Conservation (phyloP, 2,797 vertebrate species). For the Todus mexicanus region DNA sequence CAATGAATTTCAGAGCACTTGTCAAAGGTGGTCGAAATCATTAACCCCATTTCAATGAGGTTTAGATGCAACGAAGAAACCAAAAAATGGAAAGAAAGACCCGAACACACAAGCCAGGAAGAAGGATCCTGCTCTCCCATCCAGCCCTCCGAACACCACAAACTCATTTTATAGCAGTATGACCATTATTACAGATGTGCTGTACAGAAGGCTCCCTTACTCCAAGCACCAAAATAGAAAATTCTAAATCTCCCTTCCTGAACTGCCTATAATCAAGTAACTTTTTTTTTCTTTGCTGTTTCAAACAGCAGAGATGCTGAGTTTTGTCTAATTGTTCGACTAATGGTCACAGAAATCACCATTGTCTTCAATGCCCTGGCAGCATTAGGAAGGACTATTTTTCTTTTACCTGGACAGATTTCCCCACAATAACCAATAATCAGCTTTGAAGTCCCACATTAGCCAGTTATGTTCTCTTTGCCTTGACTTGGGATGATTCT, state of each 20-base stretch:
- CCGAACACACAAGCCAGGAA: accelerated
- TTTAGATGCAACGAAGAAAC: neutral
- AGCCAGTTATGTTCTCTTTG: neutral
- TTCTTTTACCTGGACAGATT: neutral
- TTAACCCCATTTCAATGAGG: neutral
- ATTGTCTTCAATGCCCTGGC: neutral
- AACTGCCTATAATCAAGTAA: neutral
- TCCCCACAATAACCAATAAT: neutral
- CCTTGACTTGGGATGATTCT: neutral
- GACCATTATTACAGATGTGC: neutral
- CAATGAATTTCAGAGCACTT: neutral
- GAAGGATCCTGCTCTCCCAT: neutral
- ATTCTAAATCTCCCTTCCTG: neutral
- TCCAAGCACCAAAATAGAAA: neutral
- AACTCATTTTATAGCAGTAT: neutral
- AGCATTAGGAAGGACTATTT: neutral
- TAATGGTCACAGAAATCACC: neutral
- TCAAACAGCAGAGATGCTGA: neutral
- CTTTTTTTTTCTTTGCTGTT: neutral
- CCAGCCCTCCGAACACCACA: neutral
- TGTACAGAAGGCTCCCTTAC: neutral
- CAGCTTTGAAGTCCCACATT: neutral
- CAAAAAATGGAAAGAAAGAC: neutral
- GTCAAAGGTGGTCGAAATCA: neutral
- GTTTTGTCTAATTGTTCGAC: neutral